phyloP scores from a whole-genome alignment of 92 coral and sea anemone genomes.

The Virgularia gustaviana region DNA sequence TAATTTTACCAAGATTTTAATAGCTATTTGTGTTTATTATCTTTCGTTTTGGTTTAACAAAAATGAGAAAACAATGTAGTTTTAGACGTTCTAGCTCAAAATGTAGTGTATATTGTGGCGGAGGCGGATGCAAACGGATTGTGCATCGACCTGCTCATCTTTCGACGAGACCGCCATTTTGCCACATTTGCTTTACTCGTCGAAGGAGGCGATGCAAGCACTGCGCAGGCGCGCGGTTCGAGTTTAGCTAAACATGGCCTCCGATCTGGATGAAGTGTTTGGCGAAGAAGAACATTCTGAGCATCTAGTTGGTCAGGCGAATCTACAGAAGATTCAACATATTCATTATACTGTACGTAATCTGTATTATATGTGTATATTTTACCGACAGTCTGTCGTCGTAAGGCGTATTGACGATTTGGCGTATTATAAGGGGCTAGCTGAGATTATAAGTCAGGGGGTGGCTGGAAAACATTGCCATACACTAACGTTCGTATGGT shows the following conservation, averaged over 20 bases:
- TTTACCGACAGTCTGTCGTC: too few species aligned
- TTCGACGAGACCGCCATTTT: slow-evolving; percentile 89
- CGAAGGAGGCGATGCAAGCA: background rate
- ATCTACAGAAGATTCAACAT: slow-evolving; percentile 42
- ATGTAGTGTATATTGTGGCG: slow-evolving; percentile 52
- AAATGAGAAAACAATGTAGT: slow-evolving; percentile 56
- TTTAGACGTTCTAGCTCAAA: slow-evolving; percentile 52
- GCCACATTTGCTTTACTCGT: slow-evolving; percentile 50
- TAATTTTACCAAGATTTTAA: slow-evolving; percentile 58
- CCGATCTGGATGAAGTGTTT: slow-evolving; percentile 27
- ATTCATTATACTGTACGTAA: slow-evolving; percentile 14
- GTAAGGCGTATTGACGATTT: too few species aligned
- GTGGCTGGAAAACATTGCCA: too few species aligned
- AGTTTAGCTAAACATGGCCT: slow-evolving; percentile 21
- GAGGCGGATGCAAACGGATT: slow-evolving; percentile 91
- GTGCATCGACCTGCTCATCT: slow-evolving; percentile 46
- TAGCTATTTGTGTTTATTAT: slow-evolving; percentile 66
- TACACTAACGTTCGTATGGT: too few species aligned
- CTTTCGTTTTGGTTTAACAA: slow-evolving; percentile 60
- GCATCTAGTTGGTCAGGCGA: slow-evolving; percentile 71
- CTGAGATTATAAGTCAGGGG: too few species aligned
- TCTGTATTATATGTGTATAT: too few species aligned
- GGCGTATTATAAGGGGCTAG: too few species aligned
- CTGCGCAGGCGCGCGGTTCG: slow-evolving; percentile 69
- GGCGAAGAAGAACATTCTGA: slow-evolving; percentile 13